Evolutionary conservation across 2,888 invertebrate species (phyloP), one percentile per base, ranked within the genome.

Genomic region (Eumacrocentrus americanus): DNA sequence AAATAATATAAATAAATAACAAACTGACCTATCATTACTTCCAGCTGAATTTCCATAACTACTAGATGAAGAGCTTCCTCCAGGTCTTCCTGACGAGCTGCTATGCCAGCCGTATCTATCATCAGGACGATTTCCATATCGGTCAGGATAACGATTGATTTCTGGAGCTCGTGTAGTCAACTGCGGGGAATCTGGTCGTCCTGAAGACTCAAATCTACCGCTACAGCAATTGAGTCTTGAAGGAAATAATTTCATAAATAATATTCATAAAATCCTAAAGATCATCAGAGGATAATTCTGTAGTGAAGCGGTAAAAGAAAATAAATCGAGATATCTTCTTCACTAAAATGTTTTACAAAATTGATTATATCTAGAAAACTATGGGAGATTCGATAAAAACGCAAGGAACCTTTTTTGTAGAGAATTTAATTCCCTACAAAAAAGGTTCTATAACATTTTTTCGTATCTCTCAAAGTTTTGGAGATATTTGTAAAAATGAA

Each of bases 161-260:
- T 71, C 64, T 62, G 42, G 58, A 52, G 55, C 55, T 61, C 56
- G 62, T 11, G 53, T 60, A 44, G 47, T 52, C 29, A 37, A 16
- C 40, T 55, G 55, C 1, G 62, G 58, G 0, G 64, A 55, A 58
- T 72, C 69, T 3, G 68, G 68, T 52, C 69, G 68, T 11, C 52
- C 38, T 3, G 65, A 62, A 1, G 66, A 56, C 20, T 63, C 66
- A 55, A 71, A 67, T 53, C 67, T 72, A 12, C 67, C 58, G 6
- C 71, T 70, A 53, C 76, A 76, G 57, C 76, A 76, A 50, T 66
- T 70, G 61, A 67, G 66, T 61, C 75, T 71, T 75, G 69, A 48
- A 60, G 44, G 57, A 12, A 37, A 3, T 18, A 20, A 37, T 11
- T 11, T 51, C 9, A 11, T 16, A 25, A 9, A 47, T 20, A 29